These are phyloP conservation scores for Paracentrotus lividus DNA, from an alignment of 53 echinoderm and acorn worm species.

Conservation along the genomic window DNA sequence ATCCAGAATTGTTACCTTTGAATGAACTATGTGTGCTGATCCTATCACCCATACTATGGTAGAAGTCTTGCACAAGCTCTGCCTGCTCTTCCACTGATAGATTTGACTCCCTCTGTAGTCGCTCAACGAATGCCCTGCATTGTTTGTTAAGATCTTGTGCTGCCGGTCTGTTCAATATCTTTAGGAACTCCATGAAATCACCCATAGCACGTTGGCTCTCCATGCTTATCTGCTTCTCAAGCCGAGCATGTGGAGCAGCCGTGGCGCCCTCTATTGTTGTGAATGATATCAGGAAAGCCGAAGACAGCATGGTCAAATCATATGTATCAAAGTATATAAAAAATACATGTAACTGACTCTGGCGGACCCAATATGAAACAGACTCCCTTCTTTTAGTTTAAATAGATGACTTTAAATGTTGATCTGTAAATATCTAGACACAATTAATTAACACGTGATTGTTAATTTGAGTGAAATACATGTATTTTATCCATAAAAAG, in stretches of 20 bases:
- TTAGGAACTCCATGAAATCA: constrained; percentile 90
- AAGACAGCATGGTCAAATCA: neutral
- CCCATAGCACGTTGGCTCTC: constrained; percentile 90
- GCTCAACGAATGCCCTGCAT: constrained; percentile 84
- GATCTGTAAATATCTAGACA: too few relatives aligned
- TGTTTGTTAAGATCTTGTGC: constrained; percentile 87
- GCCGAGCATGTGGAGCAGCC: constrained; percentile 66
- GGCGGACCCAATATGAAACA: too few relatives aligned
- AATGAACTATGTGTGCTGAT: constrained; percentile 83
- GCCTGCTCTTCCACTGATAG: constrained; percentile 89
- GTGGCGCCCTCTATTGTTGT: neutral
- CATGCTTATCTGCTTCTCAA: constrained; percentile 86
- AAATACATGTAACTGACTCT: neutral
- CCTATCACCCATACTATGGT: constrained; percentile 81
- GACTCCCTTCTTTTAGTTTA: too few relatives aligned
- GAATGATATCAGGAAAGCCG: neutral
- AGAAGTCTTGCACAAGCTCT: constrained; percentile 95
- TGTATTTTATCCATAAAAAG: too few relatives aligned
- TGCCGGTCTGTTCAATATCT: constrained; percentile 80
- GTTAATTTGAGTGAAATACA: too few relatives aligned
- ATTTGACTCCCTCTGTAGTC: constrained; percentile 68
- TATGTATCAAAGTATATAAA: too few relatives aligned
- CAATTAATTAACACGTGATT: too few relatives aligned
- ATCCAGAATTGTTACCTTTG: constrained; percentile 81
- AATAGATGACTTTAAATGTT: too few relatives aligned